Evolutionary conservation across 1,140 invertebrate species (phyloP).

Genomic region (Delia radicum): DNA sequence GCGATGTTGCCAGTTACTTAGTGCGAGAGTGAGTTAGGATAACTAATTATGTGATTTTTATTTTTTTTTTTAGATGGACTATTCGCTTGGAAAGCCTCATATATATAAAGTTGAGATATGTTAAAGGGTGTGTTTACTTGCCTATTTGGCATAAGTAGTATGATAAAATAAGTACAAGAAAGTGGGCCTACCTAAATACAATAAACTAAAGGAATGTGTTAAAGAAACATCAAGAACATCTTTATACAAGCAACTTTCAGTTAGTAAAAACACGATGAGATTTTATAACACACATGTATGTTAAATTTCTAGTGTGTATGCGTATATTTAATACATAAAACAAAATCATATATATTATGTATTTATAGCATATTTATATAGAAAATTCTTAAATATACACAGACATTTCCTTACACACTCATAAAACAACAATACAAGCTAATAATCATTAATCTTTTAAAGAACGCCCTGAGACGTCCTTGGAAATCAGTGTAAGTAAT

Average conservation of each 20-base stretch:
- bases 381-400: not conserved
- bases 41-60: not conserved
- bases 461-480: conserved; percentile 28
- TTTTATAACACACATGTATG: not conserved
- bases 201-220: not conserved
- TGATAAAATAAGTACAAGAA: not conserved
- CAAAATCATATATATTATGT: not conserved
- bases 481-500: conserved; percentile 21
- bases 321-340: not conserved
- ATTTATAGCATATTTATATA: not conserved
- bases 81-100: too few relatives aligned
- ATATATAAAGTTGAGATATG: not conserved
- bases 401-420: not conserved
- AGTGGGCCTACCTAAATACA: not conserved
- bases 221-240: not conserved
- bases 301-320: not conserved
- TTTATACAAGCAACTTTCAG: not conserved
- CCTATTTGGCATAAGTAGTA: not conserved
- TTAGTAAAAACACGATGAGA: not conserved
- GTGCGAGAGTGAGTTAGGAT: not conserved
- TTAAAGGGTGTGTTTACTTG: conserved; percentile 14
- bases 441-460: conserved; percentile 33
- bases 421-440: conserved; percentile 28
- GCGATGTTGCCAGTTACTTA: not conserved
- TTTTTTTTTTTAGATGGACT: too few relatives aligned